Conservation (phyloP, 2,113 vertebrate species). For the Alligator mississippiensis region DNA sequence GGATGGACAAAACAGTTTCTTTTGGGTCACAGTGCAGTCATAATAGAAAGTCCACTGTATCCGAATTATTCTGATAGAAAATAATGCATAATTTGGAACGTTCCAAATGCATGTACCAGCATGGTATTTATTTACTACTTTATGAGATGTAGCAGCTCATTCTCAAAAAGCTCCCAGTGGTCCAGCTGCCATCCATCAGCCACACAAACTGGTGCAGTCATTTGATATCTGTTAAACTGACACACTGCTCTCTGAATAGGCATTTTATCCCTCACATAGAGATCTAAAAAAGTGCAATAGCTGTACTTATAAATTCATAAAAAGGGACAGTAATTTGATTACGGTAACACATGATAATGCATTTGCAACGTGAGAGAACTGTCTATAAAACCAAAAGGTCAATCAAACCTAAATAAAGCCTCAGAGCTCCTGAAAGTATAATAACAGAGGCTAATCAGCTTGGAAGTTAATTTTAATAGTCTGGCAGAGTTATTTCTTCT, state of each 20-base stretch:
- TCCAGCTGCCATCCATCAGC: not conserved
- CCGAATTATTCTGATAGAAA: not conserved
- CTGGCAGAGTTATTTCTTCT: conserved; percentile 33
- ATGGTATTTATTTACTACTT: not conserved
- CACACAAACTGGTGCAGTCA: not conserved
- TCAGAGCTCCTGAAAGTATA: not conserved
- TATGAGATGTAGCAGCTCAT: not conserved
- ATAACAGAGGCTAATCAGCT: not conserved
- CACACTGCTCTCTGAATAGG: not conserved
- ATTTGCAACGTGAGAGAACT: not conserved
- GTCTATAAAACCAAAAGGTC: not conserved
- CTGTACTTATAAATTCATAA: not conserved
- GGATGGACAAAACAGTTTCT: not conserved
- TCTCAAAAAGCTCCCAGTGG: not conserved
- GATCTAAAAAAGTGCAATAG: not conserved
- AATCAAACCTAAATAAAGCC: conserved; percentile 3
- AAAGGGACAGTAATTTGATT: not conserved
- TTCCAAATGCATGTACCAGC: rapidly evolving
- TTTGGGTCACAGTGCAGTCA: not conserved
- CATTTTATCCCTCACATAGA: not conserved
- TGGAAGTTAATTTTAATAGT: not conserved
- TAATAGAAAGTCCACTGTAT: not conserved
- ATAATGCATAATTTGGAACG: not conserved
- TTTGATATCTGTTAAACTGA: not conserved
- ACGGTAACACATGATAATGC: not conserved